These are phyloP conservation scores for Portunus trituberculatus DNA, from an alignment of 1,140 invertebrate species.

Conservation along the genomic window DNA sequence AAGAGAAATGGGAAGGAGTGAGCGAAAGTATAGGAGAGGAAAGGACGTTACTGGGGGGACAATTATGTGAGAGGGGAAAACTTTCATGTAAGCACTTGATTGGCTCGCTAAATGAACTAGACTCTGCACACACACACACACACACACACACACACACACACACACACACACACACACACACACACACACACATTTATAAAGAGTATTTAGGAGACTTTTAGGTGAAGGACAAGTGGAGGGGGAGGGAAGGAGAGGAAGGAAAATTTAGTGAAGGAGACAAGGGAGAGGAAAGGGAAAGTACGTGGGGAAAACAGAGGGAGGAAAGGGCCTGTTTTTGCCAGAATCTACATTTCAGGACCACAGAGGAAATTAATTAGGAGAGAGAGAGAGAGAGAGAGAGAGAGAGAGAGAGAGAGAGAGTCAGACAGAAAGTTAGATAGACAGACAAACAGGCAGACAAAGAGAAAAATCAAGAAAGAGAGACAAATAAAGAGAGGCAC, in stretches of 20 bases:
- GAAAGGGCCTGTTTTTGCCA: not conserved
- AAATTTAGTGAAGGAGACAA: not conserved
- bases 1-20: not conserved
- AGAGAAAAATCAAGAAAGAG: too few species aligned
- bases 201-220: not conserved
- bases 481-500: too few species aligned
- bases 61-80: not conserved
- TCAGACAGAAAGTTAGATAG: too few species aligned
- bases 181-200: not conserved
- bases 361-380: slow-evolving; percentile 11
- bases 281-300: not conserved
- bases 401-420: not conserved
- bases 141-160: slow-evolving; percentile 43
- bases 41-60: not conserved
- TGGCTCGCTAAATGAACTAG: not conserved
- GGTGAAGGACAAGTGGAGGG: not conserved
- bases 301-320: not conserved
- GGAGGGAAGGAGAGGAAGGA: not conserved
- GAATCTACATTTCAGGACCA: not conserved
- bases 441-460: too few species aligned
- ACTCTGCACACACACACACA: not conserved
- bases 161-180: too few species aligned
- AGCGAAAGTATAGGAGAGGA: not conserved
- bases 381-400: slow-evolving; percentile 9
- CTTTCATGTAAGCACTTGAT: not conserved